A percentile compares a stretch with the other conserved stretches of the same genome.
Conservation (phyloP, 1,140 invertebrate species). For the Brachionus calyciflorus region DNA sequence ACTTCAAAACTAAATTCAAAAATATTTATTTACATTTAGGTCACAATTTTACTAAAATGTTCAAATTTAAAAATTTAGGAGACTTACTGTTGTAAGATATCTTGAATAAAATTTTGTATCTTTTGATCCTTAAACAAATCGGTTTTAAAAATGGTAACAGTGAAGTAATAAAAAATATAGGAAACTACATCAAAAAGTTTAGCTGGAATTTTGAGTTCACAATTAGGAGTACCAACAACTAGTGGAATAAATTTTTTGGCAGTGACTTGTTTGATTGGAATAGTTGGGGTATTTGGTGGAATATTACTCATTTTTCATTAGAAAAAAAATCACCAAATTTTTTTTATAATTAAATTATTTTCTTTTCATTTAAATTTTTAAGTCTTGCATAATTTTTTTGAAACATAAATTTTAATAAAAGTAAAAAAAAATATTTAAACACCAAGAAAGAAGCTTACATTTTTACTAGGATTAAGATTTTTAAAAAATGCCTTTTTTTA, state of each 20-base stretch:
- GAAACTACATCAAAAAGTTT: constrained; percentile 32
- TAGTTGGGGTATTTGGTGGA: constrained; percentile 24
- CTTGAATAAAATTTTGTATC: constrained; percentile 35
- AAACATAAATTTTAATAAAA: no score
- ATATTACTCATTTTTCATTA: not conserved
- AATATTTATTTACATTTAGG: no score
- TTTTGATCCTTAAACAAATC: constrained; percentile 30
- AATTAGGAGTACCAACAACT: not conserved
- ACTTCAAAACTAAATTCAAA: not conserved
- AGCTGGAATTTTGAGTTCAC: not conserved
- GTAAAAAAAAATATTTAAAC: no score
- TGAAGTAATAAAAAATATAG: not conserved
- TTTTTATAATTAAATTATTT: no score
- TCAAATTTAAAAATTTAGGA: not conserved
- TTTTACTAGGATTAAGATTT: no score
- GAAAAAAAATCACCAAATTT: no score
- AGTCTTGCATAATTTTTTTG: no score
- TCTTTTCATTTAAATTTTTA: no score
- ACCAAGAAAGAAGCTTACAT: no score
- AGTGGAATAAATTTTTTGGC: constrained; percentile 46
- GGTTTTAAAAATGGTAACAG: not conserved
- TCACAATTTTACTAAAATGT: no score
- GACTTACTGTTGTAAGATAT: constrained; percentile 19
- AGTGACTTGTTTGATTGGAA: constrained; percentile 33
- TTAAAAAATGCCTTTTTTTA: no score